Base-by-base conservation (phyloP, 1,140 invertebrate species). In the Polyergus mexicanus region DNA sequence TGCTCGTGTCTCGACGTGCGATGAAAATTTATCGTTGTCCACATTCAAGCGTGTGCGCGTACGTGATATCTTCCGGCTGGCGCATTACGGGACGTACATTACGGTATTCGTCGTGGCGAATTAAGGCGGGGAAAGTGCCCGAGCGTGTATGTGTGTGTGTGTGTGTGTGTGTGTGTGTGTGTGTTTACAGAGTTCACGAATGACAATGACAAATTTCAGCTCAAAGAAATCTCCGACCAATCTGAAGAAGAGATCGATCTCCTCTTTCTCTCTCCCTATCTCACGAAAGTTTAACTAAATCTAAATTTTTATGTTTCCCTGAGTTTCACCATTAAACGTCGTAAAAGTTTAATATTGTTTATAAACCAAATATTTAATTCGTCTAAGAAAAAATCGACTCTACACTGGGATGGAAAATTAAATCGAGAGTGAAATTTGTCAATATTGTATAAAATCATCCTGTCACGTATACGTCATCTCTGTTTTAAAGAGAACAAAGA, bases 31-130 rank as follows among this genome's bases (percentile, higher is more conserved):
- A 89, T 89, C 69, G 68, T 60, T 74, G 22, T 68, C 87, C 78
- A 87, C 62, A 80, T 87, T 84, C 44, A 89, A 89, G 88, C 88
- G 74, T 89, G 85, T 89, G 88, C 88, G 84, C 85, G 77, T 89
- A 85, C 84, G 68, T 89, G 74, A 65, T 89, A 89, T 78, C 74
- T 85, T 88, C 75, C 66, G 65, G 60, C 25, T 83, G 68, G 54
- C 78, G 74, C 78, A 81, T 71, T 58, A 81, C 51, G 65, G 32
- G 66, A 81, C 66, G 51, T 13, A 19, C 16, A 74, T 72, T 83
- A 81, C 56, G 78, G 54, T 83, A 62, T 72, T 83, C 41, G 56
- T 13, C 25, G 25, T 25, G n/a, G 35, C 44, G 32, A 68, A 69
- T 80, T 13, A 32, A 81, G 58, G 38, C 38, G 8, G 32, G 68